Conservation (phyloP, 1,140 invertebrate species). For the Acromyrmex charruanus region DNA sequence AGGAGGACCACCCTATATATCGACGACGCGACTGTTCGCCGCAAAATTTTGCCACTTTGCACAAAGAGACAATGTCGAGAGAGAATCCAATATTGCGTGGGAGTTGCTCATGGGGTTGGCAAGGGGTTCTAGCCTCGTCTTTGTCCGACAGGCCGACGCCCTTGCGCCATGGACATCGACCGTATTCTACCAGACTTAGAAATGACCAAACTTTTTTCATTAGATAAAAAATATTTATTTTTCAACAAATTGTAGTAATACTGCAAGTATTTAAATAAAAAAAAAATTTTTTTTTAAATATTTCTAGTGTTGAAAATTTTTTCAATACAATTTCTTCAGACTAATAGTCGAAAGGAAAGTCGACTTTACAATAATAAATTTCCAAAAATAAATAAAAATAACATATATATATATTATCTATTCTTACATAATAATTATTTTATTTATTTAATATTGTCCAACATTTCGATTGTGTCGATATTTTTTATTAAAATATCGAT, state of each 20-base stretch:
- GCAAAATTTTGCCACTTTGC: constrained; percentile 43
- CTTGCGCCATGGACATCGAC: constrained; percentile 65
- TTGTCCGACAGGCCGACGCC: constrained; percentile 68
- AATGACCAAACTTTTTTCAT: no score
- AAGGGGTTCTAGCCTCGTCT: constrained; percentile 58
- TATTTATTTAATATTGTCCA: neutral
- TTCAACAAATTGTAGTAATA: neutral
- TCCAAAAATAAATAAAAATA: neutral
- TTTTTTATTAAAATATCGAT: neutral
- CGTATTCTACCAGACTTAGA: constrained; percentile 34
- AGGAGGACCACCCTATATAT: neutral
- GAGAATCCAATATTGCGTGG: constrained; percentile 42
- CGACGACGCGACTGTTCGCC: neutral
- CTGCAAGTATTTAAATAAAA: neutral
- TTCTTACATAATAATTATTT: neutral
- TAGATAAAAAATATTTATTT: neutral
- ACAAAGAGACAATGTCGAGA: constrained; percentile 6
- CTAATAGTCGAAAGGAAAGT: neutral
- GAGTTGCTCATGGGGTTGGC: constrained; percentile 33
- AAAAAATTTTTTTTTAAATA: neutral
- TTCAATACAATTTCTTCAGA: neutral
- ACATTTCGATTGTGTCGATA: neutral
- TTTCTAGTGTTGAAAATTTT: neutral
- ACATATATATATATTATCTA: neutral
- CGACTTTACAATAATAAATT: neutral